Evolutionary conservation across 1,140 invertebrate genomes (phyloP).

Genomic region (Listronotus oregonensis): DNA sequence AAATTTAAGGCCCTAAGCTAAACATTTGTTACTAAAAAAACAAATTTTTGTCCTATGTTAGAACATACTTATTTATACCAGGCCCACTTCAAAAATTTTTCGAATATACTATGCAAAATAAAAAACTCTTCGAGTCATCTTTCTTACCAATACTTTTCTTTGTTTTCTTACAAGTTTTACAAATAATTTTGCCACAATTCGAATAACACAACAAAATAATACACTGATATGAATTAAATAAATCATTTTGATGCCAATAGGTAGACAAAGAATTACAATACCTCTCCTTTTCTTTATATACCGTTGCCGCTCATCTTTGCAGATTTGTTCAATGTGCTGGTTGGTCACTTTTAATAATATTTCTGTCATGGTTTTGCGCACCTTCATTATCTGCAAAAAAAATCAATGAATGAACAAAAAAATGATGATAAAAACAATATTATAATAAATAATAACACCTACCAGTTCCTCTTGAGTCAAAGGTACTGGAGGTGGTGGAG

Average conservation of each 20-base stretch:
- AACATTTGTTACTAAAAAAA: too few relatives aligned
- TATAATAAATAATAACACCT: constrained; percentile 33
- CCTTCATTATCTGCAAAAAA: constrained; percentile 79
- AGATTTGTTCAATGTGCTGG: constrained; percentile 81
- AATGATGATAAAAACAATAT: too few relatives aligned
- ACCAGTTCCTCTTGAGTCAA: constrained; percentile 61
- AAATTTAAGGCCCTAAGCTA: too few relatives aligned
- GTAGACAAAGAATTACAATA: constrained; percentile 41
- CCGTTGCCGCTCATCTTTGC: constrained; percentile 73
- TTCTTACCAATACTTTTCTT: neutral
- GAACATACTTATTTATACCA: too few relatives aligned
- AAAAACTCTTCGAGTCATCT: neutral
- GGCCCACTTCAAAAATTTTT: neutral
- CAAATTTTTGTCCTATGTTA: too few relatives aligned
- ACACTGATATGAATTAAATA: neutral
- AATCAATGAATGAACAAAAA: too few relatives aligned
- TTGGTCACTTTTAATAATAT: constrained; percentile 92
- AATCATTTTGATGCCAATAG: neutral
- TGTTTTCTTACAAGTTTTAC: neutral
- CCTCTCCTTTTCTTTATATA: constrained; percentile 54
- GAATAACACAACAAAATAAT: neutral
- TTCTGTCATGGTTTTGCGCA: constrained; percentile 86
- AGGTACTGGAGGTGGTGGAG: constrained; percentile 34
- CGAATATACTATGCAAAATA: neutral
- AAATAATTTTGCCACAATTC: neutral